Conservation (phyloP, 2,888 invertebrate genomes). For the Pristionchus exspectatus region DNA sequence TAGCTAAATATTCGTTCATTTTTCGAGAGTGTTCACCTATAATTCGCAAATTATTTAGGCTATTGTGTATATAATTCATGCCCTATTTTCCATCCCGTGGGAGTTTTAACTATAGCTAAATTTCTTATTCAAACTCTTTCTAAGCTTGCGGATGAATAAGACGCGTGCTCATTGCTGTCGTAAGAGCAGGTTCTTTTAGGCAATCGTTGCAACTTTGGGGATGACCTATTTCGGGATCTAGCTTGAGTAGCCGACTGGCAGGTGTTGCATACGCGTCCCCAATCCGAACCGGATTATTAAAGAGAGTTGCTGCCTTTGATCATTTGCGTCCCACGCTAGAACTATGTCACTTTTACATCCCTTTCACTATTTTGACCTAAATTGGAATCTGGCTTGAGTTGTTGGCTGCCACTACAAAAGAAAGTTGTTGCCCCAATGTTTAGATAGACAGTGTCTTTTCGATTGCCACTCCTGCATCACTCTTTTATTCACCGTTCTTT, state of each 20-base stretch:
- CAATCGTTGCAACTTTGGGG: slow-evolving; percentile 11
- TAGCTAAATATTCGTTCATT: no score
- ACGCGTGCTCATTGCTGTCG: not conserved
- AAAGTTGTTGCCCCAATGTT: not conserved
- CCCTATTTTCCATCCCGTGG: not conserved
- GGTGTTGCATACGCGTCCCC: slow-evolving; percentile 47
- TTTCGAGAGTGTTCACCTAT: no score
- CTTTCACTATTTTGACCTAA: slow-evolving; percentile 20
- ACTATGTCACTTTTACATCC: slow-evolving; percentile 44
- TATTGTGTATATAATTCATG: not conserved
- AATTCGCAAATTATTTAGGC: no score
- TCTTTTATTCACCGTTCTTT: not conserved
- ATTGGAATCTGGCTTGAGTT: not conserved
- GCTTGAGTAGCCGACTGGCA: slow-evolving; percentile 51
- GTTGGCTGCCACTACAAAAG: not conserved
- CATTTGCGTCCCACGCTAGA: slow-evolving; percentile 32
- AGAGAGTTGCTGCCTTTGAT: slow-evolving; percentile 40
- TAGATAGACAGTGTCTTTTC: not conserved
- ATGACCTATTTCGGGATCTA: slow-evolving; percentile 41
- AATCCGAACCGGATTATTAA: slow-evolving; percentile 48
- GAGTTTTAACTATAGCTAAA: not conserved
- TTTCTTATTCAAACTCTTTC: not conserved
- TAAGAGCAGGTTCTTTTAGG: slow-evolving; percentile 15
- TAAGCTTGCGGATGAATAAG: not conserved
- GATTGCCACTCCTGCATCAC: not conserved